Base-by-base conservation (phyloP, 2,113 vertebrate species). In the Odobenus rosmarus region DNA sequence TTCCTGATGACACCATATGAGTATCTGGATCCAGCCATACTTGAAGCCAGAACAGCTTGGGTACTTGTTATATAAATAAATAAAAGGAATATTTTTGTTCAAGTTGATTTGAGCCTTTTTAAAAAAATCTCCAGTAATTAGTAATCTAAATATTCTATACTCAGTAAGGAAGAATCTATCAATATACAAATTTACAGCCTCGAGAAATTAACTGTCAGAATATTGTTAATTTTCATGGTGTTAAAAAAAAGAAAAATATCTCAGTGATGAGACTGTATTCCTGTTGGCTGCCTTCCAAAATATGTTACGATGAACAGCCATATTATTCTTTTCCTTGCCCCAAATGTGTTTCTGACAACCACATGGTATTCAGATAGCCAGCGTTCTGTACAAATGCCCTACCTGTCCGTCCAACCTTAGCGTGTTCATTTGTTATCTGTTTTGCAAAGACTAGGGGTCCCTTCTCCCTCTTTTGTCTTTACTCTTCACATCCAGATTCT, bases 311-410 rank as follows among this genome's bases (percentile, higher is more conserved):
- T 88, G 39, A 96, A 57, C 95, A 95, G 72, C 31, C 14, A n/a
- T 64, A 42, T 69, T 90, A 80, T 90, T 95, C 33, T 96, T 88
- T 88, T 39, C 89, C 83, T 79, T 95, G 72, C 42, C 80, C 59
- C 15, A 71, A 79, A 79, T 77, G 80, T 94, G 94, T 96, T 88
- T 96, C n/a, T 96, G 97, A 96, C 88, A 95, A 71, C 55, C 53
- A 74, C 39, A 26, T 46, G 31, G 74, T 39, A 18, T 69, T 97
- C 21, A 90, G 91, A 92, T 19, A 98, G 79, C 86, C 59, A 51
- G 4, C 0, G 0, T 69, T 26, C n/a, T 24, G 12, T 33, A 67
- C 55, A 88, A 90, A 95, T 92, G 51, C 55, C 31, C 24, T 9
- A 36, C 31, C 36, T 9, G 21, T 69, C 74, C 49, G 28, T 81